phyloP scores from a whole-genome alignment of 2,113 vertebrate genomes.

The Petroica traversi region DNA sequence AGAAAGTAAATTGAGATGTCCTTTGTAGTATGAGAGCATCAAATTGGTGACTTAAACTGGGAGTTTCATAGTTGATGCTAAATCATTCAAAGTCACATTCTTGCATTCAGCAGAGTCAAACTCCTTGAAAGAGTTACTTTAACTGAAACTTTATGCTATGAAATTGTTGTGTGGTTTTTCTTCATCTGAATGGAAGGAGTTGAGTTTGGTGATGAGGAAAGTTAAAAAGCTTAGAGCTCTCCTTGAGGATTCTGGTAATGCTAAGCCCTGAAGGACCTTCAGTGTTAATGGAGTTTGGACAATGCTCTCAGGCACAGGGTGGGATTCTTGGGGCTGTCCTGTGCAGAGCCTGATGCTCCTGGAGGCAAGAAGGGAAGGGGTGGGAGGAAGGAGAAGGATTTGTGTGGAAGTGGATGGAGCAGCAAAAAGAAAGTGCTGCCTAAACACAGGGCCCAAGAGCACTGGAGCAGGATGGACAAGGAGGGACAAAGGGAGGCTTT shows the following conservation, averaged over 20 bases:
- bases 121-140: not conserved
- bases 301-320: accelerated
- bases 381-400: not conserved
- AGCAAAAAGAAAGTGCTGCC: not conserved
- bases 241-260: not conserved
- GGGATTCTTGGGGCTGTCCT: not conserved
- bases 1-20: not conserved
- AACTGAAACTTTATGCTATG: not conserved
- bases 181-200: not conserved
- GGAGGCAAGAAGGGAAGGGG: not conserved
- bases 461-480: not conserved
- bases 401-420: not conserved
- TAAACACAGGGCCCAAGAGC: accelerated
- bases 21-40: not conserved
- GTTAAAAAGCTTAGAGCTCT: not conserved
- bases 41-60: not conserved
- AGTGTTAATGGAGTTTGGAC: not conserved
- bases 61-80: not conserved
- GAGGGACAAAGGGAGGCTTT: not conserved
- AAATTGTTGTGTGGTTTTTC: not conserved
- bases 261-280: not conserved
- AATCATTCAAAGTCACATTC: not conserved
- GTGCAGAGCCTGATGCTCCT: not conserved
- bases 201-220: not conserved
- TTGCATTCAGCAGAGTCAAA: not conserved